Conservation (phyloP, 2,797 vertebrate genomes). For the Parambassis ranga region DNA sequence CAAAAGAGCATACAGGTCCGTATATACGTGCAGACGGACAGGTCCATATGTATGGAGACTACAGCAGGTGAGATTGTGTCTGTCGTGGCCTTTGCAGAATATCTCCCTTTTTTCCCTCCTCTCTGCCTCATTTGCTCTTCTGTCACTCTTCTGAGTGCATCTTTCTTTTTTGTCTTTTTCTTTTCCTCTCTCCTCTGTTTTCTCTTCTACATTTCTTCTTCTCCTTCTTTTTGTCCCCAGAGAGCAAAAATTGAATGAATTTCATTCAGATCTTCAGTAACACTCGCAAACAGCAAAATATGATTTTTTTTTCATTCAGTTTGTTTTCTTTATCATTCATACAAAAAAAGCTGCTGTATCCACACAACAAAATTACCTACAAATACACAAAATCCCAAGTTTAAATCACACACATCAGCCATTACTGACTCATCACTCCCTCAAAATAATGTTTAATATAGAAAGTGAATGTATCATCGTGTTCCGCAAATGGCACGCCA, state of each 20-base stretch:
- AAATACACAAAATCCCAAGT: slow-evolving; percentile 21
- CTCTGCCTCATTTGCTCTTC: slow-evolving; percentile 10
- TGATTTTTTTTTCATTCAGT: slow-evolving; percentile 39
- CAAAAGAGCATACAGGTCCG: slow-evolving; percentile 67
- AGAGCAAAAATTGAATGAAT: slow-evolving; percentile 49
- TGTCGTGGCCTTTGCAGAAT: slow-evolving; percentile 51
- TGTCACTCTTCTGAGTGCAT: not conserved
- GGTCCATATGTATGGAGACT: slow-evolving; percentile 61
- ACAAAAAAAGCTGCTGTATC: slow-evolving; percentile 13
- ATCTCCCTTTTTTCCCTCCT: slow-evolving; percentile 2
- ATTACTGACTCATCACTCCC: slow-evolving; percentile 64
- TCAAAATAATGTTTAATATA: slow-evolving; percentile 50
- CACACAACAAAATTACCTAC: slow-evolving; percentile 28
- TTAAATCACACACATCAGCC: slow-evolving; percentile 69
- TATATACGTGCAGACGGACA: slow-evolving; percentile 66
- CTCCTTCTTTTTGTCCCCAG: slow-evolving; percentile 48
- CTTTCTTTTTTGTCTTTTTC: slow-evolving; percentile 4
- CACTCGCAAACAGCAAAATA: slow-evolving; percentile 44
- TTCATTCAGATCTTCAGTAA: slow-evolving; percentile 62
- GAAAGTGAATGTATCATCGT: slow-evolving; percentile 43
- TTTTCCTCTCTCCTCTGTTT: not conserved
- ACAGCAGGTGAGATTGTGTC: slow-evolving; percentile 63
- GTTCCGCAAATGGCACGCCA: slow-evolving; percentile 59
- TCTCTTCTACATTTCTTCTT: not conserved
- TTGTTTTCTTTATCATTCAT: slow-evolving; percentile 27